Base-by-base conservation (phyloP, 92 coral and sea anemone genomes). In the Parazoanthus swiftii region DNA sequence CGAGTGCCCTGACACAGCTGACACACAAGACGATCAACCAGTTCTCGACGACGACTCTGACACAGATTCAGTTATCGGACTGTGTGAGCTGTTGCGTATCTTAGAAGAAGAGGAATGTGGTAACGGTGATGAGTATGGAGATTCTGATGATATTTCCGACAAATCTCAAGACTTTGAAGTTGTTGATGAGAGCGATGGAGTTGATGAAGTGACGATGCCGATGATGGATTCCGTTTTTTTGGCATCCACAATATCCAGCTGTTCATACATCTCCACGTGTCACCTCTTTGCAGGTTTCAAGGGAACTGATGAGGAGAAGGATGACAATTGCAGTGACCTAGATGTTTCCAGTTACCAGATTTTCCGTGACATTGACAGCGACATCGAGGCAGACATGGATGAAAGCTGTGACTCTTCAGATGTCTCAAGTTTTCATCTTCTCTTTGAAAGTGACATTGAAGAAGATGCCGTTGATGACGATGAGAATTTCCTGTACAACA, bases 361-460 rank as follows among this genome's bases (percentile, higher is more conserved):
- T 33, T 66, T 59, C 23, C 10, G 36, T 86, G 84, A 54, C 85
- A 74, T 6, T 25, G 76, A 87, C 76, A 56, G 54, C 48, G 51
- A 87, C 66, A 74, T 91, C 51, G 93, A 88, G 78, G 54, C 88
- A 73, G 90, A 73, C 35, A 89, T 81, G 39, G 93, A 90, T 46
- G 63, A 37, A 74, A 77, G 88, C 86, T 79, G 59, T 3, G 48
- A 56, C 73, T 80, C 73, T 15, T 84, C 79, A 6, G 87, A 84
- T 51, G 43, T n/a, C 43, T 84, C 79, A 46, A 70, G 87, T 72
- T 71, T 42, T 70, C 63, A 70, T 50, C 43, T 26, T 84, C 63
- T 84, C 68, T 88, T 59, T 18, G 86, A 88, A 20, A 88, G 86
- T 79, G 93, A 88, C 85, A 74, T 35, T 76, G 93, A 90, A 10